Evolutionary conservation across 2,113 vertebrate genomes (phyloP).

Genomic region (Ploceus nigricollis): DNA sequence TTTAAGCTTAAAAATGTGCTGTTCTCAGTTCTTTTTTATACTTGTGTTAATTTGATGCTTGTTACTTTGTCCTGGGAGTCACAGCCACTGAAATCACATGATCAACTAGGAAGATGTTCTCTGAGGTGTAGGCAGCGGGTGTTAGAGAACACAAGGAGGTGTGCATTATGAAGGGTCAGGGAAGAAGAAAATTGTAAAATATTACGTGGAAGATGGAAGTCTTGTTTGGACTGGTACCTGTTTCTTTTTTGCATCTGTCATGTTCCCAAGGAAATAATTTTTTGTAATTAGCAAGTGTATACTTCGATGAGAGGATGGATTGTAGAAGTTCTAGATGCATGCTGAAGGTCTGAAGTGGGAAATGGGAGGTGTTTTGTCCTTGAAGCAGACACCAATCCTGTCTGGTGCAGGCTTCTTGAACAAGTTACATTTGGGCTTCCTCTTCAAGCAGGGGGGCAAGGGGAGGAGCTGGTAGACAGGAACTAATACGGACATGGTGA

Average conservation of each 20-base stretch:
- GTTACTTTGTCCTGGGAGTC: not conserved
- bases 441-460: not conserved
- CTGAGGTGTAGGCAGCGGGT: not conserved
- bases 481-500: not conserved
- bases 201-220: not conserved
- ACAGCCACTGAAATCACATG: not conserved
- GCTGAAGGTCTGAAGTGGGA: not conserved
- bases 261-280: not conserved
- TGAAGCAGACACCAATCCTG: not conserved
- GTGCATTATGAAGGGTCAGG: not conserved
- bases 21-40: not conserved
- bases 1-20: not conserved
- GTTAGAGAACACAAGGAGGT: not conserved
- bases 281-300: not conserved
- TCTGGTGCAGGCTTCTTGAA: not conserved
- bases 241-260: not conserved
- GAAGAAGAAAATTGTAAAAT: not conserved
- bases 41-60: not conserved
- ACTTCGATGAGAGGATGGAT: not conserved
- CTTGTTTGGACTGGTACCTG: not conserved
- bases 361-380: not conserved
- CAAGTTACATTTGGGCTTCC: not conserved
- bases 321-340: not conserved
- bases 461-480: not conserved
- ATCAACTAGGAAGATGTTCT: not conserved